Evolutionary conservation across 2,113 vertebrate species (phyloP), one percentile per base, ranked within the genome.

Genomic region (Nestor notabilis): DNA sequence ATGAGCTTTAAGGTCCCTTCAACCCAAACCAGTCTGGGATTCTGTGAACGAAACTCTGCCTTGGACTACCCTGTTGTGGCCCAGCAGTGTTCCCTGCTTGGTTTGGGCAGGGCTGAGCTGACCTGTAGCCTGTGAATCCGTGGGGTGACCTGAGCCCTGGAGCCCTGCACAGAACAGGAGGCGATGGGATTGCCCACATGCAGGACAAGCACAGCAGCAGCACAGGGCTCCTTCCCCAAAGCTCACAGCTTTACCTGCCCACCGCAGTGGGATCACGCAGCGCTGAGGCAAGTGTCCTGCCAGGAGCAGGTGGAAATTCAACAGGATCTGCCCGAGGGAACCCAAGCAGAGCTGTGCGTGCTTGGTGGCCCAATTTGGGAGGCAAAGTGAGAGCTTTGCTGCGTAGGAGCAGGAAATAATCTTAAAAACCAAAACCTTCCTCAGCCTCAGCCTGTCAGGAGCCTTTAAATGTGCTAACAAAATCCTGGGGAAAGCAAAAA

Each of bases 321-420:
- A 19, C 47, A 37, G 37, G 68, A 95, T 52, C 80, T 91, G 47
- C 81, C 78, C 43, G 52, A 89, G 87, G 89, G 91, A 97, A 74
- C 88, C 68, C 21, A 35, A 61, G 44, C 39, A 68, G 75, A 86
- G 43, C 66, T 63, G 14, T 74, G 35, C 49, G 10, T 90, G 27
- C 71, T 91, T 77, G 61, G 46, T 86, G 91, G 76, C 66, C 93
- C 68, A 39, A 56, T 97, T 89, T 75, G 84, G 93, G 76, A 89
- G 29, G 66, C 71, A 78, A 94, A 93, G 93, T 74, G 76, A 91
- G 82, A 87, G 58, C 74, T 91, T 83, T 84, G 70, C 81, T 94
- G 91, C 75, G 68, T 91, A 81, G 87, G 87, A 94, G 78, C 93
- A 96, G 92, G 92, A 95, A 97, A 89, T 96, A 91, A 94, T 75